Evolutionary conservation across 2,888 invertebrate genomes (phyloP).

Genomic region (Spicauda simplicius): DNA sequence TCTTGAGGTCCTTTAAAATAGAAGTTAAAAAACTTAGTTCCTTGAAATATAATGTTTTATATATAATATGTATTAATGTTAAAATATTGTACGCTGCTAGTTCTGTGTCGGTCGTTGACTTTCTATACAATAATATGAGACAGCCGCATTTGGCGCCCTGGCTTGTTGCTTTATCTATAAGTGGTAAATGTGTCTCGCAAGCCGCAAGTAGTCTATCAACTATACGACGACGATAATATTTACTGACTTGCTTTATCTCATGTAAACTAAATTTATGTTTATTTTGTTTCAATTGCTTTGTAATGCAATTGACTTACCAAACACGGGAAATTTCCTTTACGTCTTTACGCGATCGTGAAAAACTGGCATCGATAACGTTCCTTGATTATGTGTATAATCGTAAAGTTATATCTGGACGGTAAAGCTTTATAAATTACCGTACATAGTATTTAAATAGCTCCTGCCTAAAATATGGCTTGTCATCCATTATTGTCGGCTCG

Average conservation of each 20-base stretch:
- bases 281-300: conserved; percentile 30
- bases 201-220: conserved; percentile 38
- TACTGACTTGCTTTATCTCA: conserved; percentile 29
- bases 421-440: conserved; percentile 48
- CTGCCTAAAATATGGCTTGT: conserved; percentile 50
- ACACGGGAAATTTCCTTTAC: conserved; percentile 18
- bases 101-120: conserved; percentile 72
- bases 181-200: conserved; percentile 56
- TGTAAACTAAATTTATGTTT: conserved; percentile 35
- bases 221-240: conserved; percentile 32
- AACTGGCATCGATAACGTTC: not conserved
- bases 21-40: not conserved
- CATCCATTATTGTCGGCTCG: conserved; percentile 43
- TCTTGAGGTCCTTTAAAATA: no score
- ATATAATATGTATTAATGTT: not conserved
- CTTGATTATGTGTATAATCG: conserved; percentile 7
- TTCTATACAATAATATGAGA: conserved; percentile 59
- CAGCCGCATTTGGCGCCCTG: conserved; percentile 63
- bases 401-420: conserved; percentile 42
- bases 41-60: not conserved
- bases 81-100: conserved; percentile 55
- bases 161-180: conserved; percentile 57
- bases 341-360: not conserved
- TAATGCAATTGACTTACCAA: conserved; percentile 25
- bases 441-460: conserved; percentile 53